Percentiles rank a stretch among this genome's conserved stretches.
Evolutionary conservation across 1,140 invertebrate genomes (phyloP).

Genomic region (Armadillidium nasatum): DNA sequence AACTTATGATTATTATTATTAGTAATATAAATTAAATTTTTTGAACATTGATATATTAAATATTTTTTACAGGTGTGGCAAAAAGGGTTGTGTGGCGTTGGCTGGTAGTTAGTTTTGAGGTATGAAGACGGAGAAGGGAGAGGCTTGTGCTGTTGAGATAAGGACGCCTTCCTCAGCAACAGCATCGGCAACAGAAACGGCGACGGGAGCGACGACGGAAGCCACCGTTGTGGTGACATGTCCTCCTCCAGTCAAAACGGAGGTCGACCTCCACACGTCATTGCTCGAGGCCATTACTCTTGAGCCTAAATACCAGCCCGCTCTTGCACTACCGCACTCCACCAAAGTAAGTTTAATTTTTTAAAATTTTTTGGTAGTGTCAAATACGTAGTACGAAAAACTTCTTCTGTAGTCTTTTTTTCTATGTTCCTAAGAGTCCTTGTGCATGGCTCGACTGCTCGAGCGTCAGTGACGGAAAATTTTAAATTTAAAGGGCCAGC

Average conservation of each 20-base stretch:
- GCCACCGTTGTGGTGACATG: too few relatives aligned
- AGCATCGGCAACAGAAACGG: too few relatives aligned
- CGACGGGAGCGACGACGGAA: not conserved
- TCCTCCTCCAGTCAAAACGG: not conserved
- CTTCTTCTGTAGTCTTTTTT: not conserved
- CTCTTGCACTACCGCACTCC: constrained; percentile 7
- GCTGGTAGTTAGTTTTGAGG: constrained; percentile 3
- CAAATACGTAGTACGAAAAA: not conserved
- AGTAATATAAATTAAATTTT: too few relatives aligned
- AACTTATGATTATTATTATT: too few relatives aligned
- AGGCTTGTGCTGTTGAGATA: not conserved
- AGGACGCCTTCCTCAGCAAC: too few relatives aligned
- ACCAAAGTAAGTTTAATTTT: constrained; percentile 1
- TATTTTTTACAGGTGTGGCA: not conserved
- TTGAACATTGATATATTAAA: too few relatives aligned
- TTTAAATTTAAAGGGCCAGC: not conserved
- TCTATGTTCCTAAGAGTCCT: not conserved
- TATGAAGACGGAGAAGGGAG: not conserved
- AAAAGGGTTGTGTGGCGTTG: not conserved
- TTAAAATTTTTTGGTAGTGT: not conserved
- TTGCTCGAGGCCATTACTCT: constrained; percentile 16
- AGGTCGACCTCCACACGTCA: not conserved
- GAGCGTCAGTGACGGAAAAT: not conserved
- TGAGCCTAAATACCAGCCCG: constrained; percentile 17
- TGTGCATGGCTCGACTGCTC: not conserved